These are phyloP conservation scores for Centropus unirufus DNA, from an alignment of 2,113 vertebrate genomes.

Conservation along the genomic window DNA sequence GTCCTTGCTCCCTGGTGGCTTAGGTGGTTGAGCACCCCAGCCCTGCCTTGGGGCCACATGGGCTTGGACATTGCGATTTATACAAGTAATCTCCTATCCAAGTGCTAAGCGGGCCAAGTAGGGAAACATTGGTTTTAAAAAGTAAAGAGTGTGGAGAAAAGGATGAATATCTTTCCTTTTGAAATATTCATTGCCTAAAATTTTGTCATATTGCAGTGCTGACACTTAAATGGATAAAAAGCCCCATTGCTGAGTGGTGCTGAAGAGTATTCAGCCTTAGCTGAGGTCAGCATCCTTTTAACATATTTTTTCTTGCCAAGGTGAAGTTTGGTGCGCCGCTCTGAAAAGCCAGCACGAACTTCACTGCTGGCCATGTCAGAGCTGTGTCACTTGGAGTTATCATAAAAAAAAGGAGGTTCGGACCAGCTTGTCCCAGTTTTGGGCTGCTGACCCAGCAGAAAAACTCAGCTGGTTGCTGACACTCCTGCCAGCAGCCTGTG, in stretches of 20 bases:
- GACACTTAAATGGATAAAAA: slow-evolving; percentile 17
- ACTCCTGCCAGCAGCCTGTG: background rate
- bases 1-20: background rate
- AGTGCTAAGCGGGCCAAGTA: background rate
- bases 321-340: background rate
- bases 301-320: background rate
- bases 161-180: background rate
- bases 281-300: background rate
- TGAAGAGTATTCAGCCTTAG: background rate
- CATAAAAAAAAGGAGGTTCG: background rate
- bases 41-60: background rate
- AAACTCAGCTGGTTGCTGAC: background rate
- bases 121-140: background rate
- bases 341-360: background rate
- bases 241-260: background rate
- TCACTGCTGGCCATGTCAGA: background rate
- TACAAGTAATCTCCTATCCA: background rate
- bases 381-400: background rate
- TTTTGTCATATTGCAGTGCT: background rate
- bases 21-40: background rate
- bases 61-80: background rate
- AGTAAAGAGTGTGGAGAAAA: background rate
- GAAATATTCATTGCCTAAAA: background rate
- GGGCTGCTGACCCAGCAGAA: background rate
- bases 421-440: background rate